A percentile compares a stretch with the other conserved stretches of the same genome.
These are phyloP conservation scores for Lithophane ornitopus DNA, from an alignment of 2,888 invertebrate species.

Conservation along the genomic window DNA sequence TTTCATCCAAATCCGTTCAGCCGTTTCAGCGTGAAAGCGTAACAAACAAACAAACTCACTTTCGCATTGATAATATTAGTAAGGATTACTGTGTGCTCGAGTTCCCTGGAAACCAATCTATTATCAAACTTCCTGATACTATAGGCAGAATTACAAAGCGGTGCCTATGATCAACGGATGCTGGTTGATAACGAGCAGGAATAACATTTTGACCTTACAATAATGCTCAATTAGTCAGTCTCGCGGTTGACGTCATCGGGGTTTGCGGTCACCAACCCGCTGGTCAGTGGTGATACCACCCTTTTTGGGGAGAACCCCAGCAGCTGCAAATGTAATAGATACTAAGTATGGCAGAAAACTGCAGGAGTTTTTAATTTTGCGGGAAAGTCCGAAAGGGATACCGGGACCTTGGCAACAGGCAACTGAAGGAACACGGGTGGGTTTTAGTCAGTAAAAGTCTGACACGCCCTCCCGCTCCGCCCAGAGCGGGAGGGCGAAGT, in stretches of 20 bases:
- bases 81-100: slow-evolving; percentile 21
- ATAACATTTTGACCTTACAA: slow-evolving; percentile 51
- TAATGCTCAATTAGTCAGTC: slow-evolving; percentile 44
- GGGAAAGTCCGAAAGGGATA: too few relatives aligned
- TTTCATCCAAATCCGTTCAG: too few relatives aligned
- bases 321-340: not conserved
- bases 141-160: slow-evolving; percentile 39
- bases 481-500: too few relatives aligned
- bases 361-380: too few relatives aligned
- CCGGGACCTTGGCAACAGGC: too few relatives aligned
- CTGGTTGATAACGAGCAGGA: slow-evolving; percentile 38
- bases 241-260: slow-evolving; percentile 19
- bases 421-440: too few relatives aligned
- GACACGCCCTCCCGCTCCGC: too few relatives aligned
- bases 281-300: slow-evolving; percentile 2
- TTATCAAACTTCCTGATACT: slow-evolving; percentile 44
- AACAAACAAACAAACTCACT: too few relatives aligned
- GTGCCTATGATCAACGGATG: slow-evolving; percentile 54
- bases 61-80: too few relatives aligned
- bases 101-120: slow-evolving; percentile 39
- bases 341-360: not conserved
- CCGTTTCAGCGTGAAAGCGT: too few relatives aligned
- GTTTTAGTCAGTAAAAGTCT: too few relatives aligned
- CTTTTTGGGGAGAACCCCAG: slow-evolving; percentile 8
- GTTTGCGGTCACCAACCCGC: slow-evolving; percentile 9